These are phyloP conservation scores for Harpagifer antarcticus DNA, from an alignment of 2,797 vertebrate species.

Conservation along the genomic window DNA sequence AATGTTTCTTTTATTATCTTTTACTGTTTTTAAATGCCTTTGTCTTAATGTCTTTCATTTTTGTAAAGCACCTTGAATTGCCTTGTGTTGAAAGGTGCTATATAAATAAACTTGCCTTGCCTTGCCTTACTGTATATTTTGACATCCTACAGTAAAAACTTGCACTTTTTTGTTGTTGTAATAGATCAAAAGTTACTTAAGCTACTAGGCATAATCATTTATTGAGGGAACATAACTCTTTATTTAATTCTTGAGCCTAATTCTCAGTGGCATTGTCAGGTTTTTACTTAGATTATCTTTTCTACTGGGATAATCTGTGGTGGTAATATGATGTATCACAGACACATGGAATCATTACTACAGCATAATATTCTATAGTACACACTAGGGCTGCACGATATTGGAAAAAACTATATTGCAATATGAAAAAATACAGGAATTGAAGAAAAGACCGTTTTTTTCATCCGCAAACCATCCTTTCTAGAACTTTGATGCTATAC, in stretches of 20 bases:
- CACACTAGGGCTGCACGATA: background rate
- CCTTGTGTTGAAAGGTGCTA: too few relatives aligned
- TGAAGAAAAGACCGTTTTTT: too few relatives aligned
- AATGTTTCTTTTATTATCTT: too few relatives aligned
- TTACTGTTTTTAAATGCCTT: too few relatives aligned
- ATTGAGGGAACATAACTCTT: background rate
- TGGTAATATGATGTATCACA: background rate
- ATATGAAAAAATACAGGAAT: too few relatives aligned
- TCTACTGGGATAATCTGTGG: background rate
- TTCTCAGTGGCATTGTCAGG: background rate
- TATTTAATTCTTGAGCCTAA: background rate
- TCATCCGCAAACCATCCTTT: too few relatives aligned
- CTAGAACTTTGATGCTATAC: too few relatives aligned
- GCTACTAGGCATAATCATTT: background rate
- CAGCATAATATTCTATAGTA: background rate
- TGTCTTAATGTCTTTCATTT: too few relatives aligned
- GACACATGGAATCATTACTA: background rate
- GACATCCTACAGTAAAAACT: background rate
- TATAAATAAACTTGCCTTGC: too few relatives aligned
- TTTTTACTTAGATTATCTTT: background rate
- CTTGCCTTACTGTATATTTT: background rate
- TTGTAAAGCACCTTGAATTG: too few relatives aligned
- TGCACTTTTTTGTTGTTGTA: background rate
- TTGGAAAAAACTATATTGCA: too few relatives aligned
- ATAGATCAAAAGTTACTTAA: background rate